Evolutionary conservation across 2,888 invertebrate genomes (phyloP), one percentile per base, ranked within the genome.

Genomic region (Caenorhabditis panamensis): DNA sequence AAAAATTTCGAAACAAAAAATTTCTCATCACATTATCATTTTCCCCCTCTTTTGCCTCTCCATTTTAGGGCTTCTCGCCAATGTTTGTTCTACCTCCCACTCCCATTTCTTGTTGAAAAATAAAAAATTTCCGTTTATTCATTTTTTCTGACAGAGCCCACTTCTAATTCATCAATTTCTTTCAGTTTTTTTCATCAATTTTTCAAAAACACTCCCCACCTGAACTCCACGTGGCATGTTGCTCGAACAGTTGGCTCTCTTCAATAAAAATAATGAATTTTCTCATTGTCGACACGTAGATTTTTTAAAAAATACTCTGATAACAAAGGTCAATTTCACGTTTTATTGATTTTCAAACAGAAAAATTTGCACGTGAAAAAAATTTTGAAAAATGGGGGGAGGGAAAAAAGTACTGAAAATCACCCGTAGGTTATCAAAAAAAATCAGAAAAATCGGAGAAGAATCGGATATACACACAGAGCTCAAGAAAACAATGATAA

Each of bases 191-290:
- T 31, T 6, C 4, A 31, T 6, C 31, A 6, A 31, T 31, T 31
- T 20, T 51, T 6, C 16, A 28, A 22, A 62, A 41, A 64, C 36
- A 72, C 63, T 49, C 13, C n/a, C n/a, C n/a, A 73, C 73, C 37
- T 73, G 73, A 59, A 73, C 64, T 20, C 73, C 73, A 73, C 73
- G 64, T 66, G 73, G 73, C 73, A 73, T 73, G n/a, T n/a, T n/a
- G n/a, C n/a, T n/a, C 56, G 22, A 5, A 41, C 26, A 3, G 28
- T n/a, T 22, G 18, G 22, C 16, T 49, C 8, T 20, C 8, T n/a
- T n/a, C n/a, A 41, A 61, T 26, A 22, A 41, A 69, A 67, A 66
- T n/a, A n/a, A 37, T 41, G 37, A 54, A 37, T n/a, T 36, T 36
- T n/a, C n/a, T n/a, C n/a, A n/a, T n/a, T n/a, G n/a, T n/a, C n/a